Percentiles rank a stretch among this genome's conserved stretches.
These are phyloP conservation scores for Halcyon chelicuti DNA, from an alignment of 2,797 vertebrate genomes.

Conservation along the genomic window DNA sequence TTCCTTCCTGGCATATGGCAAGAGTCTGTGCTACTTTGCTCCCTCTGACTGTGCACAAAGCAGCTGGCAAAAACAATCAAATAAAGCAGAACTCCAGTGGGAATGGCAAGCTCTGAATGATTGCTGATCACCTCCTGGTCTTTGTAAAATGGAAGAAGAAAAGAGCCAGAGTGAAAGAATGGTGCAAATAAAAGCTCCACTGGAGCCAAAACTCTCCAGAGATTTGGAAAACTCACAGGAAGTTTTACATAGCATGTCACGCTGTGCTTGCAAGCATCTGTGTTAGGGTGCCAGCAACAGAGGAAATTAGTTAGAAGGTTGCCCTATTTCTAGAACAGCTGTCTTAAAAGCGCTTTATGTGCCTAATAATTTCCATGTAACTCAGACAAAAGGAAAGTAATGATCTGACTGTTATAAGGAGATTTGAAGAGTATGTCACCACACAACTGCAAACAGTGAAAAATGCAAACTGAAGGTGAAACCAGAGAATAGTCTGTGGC, in stretches of 20 bases:
- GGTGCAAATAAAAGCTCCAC: background rate
- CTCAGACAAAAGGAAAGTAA: background rate
- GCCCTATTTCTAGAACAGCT: background rate
- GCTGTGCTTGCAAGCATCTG: background rate
- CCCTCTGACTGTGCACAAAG: background rate
- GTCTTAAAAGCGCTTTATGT: background rate
- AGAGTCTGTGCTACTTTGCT: background rate
- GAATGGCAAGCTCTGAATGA: background rate
- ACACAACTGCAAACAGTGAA: background rate
- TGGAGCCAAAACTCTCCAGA: constrained; percentile 26
- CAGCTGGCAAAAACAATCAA: background rate
- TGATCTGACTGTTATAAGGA: background rate
- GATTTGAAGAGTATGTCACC: background rate
- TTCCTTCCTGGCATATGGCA: background rate
- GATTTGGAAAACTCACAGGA: constrained; percentile 15
- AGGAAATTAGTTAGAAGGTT: background rate
- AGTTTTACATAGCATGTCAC: constrained; percentile 6
- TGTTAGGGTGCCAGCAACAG: background rate
- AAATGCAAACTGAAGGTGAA: background rate
- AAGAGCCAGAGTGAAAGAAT: constrained; percentile 17
- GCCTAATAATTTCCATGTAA: background rate
- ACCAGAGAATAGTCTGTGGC: background rate
- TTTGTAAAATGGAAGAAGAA: constrained; percentile 6
- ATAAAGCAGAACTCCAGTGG: background rate
- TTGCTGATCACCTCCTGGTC: constrained; percentile 7